Conservation (phyloP, 2,113 vertebrate genomes). For the Sylvietta virens region DNA sequence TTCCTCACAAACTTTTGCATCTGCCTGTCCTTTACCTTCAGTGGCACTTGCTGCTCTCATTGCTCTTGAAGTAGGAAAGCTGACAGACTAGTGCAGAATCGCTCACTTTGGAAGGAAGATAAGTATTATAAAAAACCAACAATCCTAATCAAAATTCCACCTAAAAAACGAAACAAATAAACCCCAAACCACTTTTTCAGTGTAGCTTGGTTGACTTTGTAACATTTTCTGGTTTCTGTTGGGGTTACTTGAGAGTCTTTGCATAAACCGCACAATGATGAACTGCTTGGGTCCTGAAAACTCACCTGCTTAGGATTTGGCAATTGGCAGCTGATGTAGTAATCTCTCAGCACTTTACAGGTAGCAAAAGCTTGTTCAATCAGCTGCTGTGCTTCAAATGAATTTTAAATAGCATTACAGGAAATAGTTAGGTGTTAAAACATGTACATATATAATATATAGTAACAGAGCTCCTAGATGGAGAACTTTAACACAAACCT, state of each 20-base stretch:
- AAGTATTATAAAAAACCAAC: not conserved
- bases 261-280: not conserved
- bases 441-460: too few relatives aligned
- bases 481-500: not conserved
- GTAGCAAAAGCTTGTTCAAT: not conserved
- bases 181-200: not conserved
- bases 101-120: not conserved
- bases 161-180: not conserved
- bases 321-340: not conserved
- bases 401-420: not conserved
- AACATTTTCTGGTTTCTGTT: not conserved
- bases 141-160: not conserved
- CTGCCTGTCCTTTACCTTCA: not conserved
- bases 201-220: not conserved
- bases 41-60: not conserved
- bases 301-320: not conserved
- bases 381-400: not conserved
- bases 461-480: not conserved
- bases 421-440: not conserved
- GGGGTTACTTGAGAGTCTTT: not conserved
- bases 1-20: not conserved
- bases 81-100: not conserved
- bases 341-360: not conserved
- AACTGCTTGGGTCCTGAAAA: not conserved
- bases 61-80: not conserved